phyloP scores from a whole-genome alignment of 1,140 invertebrate species.

The Archivesica marissinica region DNA sequence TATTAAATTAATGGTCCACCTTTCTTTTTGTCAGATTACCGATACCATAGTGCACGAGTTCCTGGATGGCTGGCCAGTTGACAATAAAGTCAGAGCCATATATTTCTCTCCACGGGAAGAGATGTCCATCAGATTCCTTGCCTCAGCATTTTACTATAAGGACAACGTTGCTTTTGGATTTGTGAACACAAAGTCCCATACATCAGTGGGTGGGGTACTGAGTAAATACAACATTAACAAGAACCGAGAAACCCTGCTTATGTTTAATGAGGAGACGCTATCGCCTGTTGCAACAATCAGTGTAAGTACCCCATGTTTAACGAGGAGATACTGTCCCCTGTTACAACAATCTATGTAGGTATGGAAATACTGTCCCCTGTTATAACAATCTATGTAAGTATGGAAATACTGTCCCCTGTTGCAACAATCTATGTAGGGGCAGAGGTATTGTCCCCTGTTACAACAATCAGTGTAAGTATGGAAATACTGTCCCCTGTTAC shows the following conservation, averaged over 20 bases:
- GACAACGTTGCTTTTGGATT: conserved; percentile 95
- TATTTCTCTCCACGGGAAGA: conserved; percentile 92
- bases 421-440: no score
- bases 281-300: conserved; percentile 92
- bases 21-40: conserved; percentile 85
- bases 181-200: conserved; percentile 81
- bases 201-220: conserved; percentile 80
- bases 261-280: conserved; percentile 95
- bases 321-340: conserved; percentile 92
- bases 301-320: conserved; percentile 92
- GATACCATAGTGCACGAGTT: conserved; percentile 91
- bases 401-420: no score
- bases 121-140: conserved; percentile 92
- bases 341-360: conserved; percentile 90
- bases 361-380: no score
- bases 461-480: no score
- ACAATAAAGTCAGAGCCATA: conserved; percentile 95
- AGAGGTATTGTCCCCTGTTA: no score
- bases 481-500: no score
- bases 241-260: conserved; percentile 91
- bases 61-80: conserved; percentile 91
- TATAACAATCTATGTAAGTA: no score
- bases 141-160: conserved; percentile 94
- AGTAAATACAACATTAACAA: conserved; percentile 85
- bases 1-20: no score